These are phyloP conservation scores for Drosophila peninsularis DNA, from an alignment of 2,888 invertebrate genomes.

Conservation along the genomic window DNA sequence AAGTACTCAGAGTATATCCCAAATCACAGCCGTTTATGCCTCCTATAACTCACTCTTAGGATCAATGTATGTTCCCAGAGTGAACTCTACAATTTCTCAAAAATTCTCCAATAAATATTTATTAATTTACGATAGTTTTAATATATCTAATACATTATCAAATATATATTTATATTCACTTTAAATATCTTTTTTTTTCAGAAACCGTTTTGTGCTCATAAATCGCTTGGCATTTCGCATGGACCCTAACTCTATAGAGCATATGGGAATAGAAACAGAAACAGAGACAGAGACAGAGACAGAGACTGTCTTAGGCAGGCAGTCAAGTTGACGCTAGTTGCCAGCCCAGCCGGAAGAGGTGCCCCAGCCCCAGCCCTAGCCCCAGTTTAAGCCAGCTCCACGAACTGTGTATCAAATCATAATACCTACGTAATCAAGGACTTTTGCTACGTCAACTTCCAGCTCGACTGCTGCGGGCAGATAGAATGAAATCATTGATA, in stretches of 20 bases:
- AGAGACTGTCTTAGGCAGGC: constrained; percentile 1
- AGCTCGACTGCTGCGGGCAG: background rate
- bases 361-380: background rate
- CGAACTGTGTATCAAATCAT: constrained; percentile 40
- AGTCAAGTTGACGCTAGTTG: constrained; percentile 44
- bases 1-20: too few species aligned
- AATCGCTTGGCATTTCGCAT: background rate
- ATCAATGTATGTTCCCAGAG: too few species aligned
- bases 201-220: background rate
- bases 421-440: constrained; percentile 48
- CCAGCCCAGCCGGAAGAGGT: constrained; percentile 21
- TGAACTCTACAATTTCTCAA: too few species aligned
- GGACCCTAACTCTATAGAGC: background rate
- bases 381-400: background rate
- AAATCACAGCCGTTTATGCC: too few species aligned
- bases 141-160: too few species aligned
- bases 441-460: background rate
- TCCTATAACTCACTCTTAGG: too few species aligned
- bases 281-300: background rate
- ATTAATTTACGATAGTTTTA: too few species aligned
- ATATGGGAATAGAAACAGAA: constrained; percentile 6
- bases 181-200: too few species aligned
- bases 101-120: too few species aligned
- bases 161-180: too few species aligned
- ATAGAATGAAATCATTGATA: too few species aligned